Base-by-base conservation (phyloP, 2,113 vertebrate genomes). In the Ptychochromis oligacanthus region DNA sequence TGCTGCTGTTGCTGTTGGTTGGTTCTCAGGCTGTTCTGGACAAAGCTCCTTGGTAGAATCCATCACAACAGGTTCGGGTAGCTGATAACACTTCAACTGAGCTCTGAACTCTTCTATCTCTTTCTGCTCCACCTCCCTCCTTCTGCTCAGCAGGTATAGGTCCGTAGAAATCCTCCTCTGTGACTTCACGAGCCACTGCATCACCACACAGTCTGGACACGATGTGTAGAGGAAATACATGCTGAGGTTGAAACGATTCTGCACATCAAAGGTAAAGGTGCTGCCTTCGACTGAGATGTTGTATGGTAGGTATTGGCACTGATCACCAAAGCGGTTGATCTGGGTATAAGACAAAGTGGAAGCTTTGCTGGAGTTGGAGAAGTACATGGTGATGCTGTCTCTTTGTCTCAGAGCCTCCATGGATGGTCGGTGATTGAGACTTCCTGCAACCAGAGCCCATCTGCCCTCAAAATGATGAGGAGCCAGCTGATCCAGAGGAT, bases 171-270 rank as follows among this genome's bases (percentile, higher is more conserved):
- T 3, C 61, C 88, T 91, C 78, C 9, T 82, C 1, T 0, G 79
- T 36, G 91, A 83, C 28, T 40, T 78, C 52, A 91, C 87, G 54
- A 54, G 5, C 92, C 89, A 93, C 64, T 2, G 65, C 88, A 93
- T 87, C 80, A 92, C 80, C 10, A 83, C 20, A 36, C 88, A 94
- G 88, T 93, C 93, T 2, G 87, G 85, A 34, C 91, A 93, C 65
- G 90, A 85, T 0, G 88, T 90, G 2, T 62, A 14, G 57, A 81
- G 77, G 49, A 90, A 75, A 20, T 34, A 7, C 36, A 79, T 83
- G 0, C 4, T 79, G 40, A 93, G 70, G 13, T 75, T 18, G 17
- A 88, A 93, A 55, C 87, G 89, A 64, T 70, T 80, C 6, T 58
- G 75, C 40, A 80, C 85, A 5, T 85, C 72, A 26, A 93, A 91